These are phyloP conservation scores for Gymnoscopelus microlampas DNA, from an alignment of 2,797 vertebrate genomes.

Conservation along the genomic window DNA sequence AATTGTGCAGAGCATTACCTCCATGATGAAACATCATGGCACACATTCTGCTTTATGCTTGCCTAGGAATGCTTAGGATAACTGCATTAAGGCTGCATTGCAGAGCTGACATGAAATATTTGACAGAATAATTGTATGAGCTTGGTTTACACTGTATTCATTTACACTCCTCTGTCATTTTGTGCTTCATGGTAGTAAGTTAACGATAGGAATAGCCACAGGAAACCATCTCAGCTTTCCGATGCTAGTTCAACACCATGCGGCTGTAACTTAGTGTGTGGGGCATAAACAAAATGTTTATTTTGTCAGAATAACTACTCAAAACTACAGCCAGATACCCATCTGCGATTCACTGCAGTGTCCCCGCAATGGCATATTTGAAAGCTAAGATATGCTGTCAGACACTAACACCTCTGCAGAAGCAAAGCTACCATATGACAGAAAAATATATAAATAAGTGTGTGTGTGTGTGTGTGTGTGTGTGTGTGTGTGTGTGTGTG, in stretches of 20 bases:
- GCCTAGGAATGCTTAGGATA: background rate
- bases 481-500: slow-evolving; percentile 4
- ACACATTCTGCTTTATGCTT: slow-evolving; percentile 1
- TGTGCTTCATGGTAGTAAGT: background rate
- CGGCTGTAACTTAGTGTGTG: background rate
- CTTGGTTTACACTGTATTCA: background rate
- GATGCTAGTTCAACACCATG: background rate
- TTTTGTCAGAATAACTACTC: slow-evolving; percentile 2
- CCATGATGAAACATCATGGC: slow-evolving; percentile 29
- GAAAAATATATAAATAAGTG: slow-evolving; percentile 40
- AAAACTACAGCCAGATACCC: slow-evolving; percentile 2
- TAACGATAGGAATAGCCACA: background rate
- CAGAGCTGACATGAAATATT: background rate
- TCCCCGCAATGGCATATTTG: slow-evolving; percentile 14
- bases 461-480: slow-evolving; percentile 3
- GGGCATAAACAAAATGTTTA: background rate
- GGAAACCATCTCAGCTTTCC: background rate
- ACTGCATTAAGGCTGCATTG: background rate
- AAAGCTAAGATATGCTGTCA: slow-evolving; percentile 34
- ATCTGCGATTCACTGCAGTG: slow-evolving; percentile 4
- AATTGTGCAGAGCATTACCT: slow-evolving; percentile 27
- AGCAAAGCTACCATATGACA: slow-evolving; percentile 25
- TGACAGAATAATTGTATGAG: background rate
- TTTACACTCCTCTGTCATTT: background rate
- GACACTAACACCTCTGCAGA: slow-evolving; percentile 27